Percentiles rank a stretch among this genome's conserved stretches.
Evolutionary conservation across 2,797 vertebrate species (phyloP).

Genomic region (Micrastur ruficollis): DNA sequence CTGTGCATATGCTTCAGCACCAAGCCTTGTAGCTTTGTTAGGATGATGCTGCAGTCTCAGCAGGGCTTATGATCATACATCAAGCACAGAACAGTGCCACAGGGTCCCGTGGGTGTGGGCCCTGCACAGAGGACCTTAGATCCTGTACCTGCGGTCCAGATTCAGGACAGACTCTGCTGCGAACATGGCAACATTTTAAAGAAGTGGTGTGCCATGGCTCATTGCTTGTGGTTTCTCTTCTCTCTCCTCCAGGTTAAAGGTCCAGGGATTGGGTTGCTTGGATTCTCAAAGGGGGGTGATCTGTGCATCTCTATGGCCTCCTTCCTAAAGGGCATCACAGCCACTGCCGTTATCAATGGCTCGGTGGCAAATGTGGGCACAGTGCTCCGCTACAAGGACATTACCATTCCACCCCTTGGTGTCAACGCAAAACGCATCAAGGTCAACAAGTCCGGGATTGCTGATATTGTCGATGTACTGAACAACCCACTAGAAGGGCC

Average conservation of each 20-base stretch:
- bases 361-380: constrained; percentile 78
- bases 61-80: not conserved
- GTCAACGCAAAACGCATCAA: not conserved
- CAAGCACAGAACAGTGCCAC: not conserved
- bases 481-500: constrained; percentile 75
- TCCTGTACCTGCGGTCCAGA: not conserved
- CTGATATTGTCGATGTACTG: constrained; percentile 64
- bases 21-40: not conserved
- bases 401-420: constrained; percentile 73
- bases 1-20: not conserved
- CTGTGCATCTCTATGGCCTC: constrained; percentile 86
- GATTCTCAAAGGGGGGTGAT: constrained; percentile 85
- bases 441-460: constrained; percentile 67
- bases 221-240: not conserved
- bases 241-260: constrained; percentile 79
- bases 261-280: constrained; percentile 84
- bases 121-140: not conserved
- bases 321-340: constrained; percentile 83
- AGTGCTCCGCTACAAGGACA: constrained; percentile 77
- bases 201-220: not conserved
- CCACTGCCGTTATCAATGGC: constrained; percentile 80
- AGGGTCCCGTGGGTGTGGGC: not conserved
- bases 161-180: not conserved
- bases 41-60: not conserved
- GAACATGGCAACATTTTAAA: not conserved